Percentiles rank a stretch among this genome's conserved stretches.
These are phyloP conservation scores for Vombatus ursinus DNA, from an alignment of 2,113 vertebrate species.

Conservation along the genomic window DNA sequence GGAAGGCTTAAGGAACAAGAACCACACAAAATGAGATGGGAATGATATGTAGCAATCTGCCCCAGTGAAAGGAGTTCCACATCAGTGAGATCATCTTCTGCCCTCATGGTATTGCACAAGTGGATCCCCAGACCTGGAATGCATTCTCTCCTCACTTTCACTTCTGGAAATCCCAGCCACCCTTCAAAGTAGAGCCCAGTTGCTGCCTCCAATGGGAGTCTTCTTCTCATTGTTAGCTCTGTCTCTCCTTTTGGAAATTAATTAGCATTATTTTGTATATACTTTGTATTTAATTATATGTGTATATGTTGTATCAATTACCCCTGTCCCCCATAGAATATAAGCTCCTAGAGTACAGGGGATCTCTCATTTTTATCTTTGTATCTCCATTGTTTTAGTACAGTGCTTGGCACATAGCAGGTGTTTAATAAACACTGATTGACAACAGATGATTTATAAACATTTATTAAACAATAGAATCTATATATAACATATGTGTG, in stretches of 20 bases:
- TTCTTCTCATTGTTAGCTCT: background rate
- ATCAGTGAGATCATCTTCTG: background rate
- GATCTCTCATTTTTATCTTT: background rate
- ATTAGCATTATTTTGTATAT: background rate
- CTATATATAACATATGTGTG: background rate
- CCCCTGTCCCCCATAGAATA: background rate
- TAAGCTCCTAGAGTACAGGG: background rate
- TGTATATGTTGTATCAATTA: background rate
- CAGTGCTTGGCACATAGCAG: background rate
- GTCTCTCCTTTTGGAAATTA: background rate
- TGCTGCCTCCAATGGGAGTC: background rate
- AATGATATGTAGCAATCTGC: background rate
- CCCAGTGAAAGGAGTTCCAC: background rate
- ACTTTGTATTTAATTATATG: background rate
- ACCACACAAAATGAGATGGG: background rate
- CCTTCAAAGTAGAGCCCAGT: background rate
- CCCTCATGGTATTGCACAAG: background rate
- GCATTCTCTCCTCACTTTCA: background rate
- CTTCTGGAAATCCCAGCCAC: background rate
- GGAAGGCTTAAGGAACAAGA: background rate
- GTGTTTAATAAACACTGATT: background rate
- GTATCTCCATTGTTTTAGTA: background rate
- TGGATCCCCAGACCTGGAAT: background rate
- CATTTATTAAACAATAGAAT: background rate
- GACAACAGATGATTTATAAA: background rate